A percentile compares a stretch with the other conserved stretches of the same genome.
These are phyloP conservation scores for Glaucopsyche alexis DNA, from an alignment of 2,888 invertebrate genomes.

Conservation along the genomic window DNA sequence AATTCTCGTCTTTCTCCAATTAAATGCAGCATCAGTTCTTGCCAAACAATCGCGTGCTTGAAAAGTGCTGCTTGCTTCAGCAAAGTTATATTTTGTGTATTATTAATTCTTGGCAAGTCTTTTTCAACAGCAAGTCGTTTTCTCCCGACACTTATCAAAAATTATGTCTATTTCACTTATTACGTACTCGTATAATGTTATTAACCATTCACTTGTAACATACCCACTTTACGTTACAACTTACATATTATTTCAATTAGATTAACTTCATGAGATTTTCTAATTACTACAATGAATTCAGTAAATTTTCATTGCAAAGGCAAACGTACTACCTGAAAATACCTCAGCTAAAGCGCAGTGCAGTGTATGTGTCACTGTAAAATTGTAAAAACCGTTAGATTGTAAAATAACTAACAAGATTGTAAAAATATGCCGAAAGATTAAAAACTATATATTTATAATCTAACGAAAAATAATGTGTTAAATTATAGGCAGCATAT, in stretches of 20 bases:
- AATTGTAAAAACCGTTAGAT: no score
- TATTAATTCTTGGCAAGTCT: background rate
- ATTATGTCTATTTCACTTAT: background rate
- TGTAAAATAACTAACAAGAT: no score
- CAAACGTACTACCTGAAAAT: background rate
- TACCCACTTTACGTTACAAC: background rate
- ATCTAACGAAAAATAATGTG: no score
- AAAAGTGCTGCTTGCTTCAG: background rate
- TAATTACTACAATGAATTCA: background rate
- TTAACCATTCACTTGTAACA: no score
- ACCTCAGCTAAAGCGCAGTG: background rate
- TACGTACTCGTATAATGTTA: no score
- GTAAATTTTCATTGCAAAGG: background rate
- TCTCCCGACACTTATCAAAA: background rate
- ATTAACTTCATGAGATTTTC: background rate
- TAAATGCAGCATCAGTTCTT: background rate
- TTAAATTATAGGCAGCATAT: no score
- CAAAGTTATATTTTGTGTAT: background rate
- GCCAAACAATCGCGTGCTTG: conserved; percentile 15
- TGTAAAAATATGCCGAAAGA: no score
- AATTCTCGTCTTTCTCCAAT: background rate
- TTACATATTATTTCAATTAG: background rate
- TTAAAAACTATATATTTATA: no score
- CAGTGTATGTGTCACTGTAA: no score
- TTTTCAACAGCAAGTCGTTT: no score